Evolutionary conservation across 2,888 invertebrate genomes (phyloP), one percentile per base, ranked within the genome.

Genomic region (Lasius fuliginosus): DNA sequence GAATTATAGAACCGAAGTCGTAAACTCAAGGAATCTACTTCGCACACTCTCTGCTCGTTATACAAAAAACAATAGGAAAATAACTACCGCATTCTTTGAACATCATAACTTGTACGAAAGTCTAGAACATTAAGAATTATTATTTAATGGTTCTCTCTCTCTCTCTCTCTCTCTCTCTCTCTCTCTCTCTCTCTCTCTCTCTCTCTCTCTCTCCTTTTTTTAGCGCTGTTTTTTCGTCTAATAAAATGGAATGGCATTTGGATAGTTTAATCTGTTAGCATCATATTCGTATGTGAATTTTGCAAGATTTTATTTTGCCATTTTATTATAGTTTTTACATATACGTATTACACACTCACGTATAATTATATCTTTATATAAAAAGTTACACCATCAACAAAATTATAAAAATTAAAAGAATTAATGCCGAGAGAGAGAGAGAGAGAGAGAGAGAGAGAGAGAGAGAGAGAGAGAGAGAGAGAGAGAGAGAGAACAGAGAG

Each of bases 11-110:
- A 53, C 18, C 1, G 11, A 40, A 40, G 12, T 56, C 69, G 15
- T 56, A 71, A 71, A 71, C 15, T 27, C 3, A 6, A 73, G 15
- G 18, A 12, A 30, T 18, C 11, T 18, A 40, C 8, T 40, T 58
- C 27, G 27, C 40, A 27, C 27, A 18, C 8, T 42, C 42, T n/a
- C 18, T 73, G 56, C 36, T 73, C 58, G 6, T 12, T 27, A 18
- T 23, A 40, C 18, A 9, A 11, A 69, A 69, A 27, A 73, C 58
- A 58, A 27, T 56, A 73, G 18, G 6, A 40, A 36, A 30, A 40
- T 6, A 73, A 23, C 18, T 42, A 58, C 40, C 27, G 58, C 58
- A 58, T 73, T 58, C 58, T 58, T 60, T 12, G 12, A 73, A 58
- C 27, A 58, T 73, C 6, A 15, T 0, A 40, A 73, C 12, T 27